These are phyloP conservation scores for Bathynomus jamesi DNA, from an alignment of 1,140 invertebrate species.

Conservation along the genomic window DNA sequence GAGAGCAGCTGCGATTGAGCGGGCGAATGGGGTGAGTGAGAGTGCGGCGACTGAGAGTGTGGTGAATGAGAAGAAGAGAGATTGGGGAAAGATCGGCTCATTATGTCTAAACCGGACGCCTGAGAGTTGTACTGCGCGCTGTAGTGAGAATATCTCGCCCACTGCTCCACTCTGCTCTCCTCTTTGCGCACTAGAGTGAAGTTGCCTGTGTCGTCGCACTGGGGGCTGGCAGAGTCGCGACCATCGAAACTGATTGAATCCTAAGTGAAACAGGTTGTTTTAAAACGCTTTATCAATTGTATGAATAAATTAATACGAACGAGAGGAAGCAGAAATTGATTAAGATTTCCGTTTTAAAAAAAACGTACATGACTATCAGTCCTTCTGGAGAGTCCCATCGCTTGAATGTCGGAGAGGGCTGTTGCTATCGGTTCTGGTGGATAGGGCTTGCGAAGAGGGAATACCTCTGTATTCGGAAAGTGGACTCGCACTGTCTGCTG, in stretches of 20 bases:
- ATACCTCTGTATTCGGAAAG: slow-evolving; percentile 33
- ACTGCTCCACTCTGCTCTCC: slow-evolving; percentile 36
- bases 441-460: slow-evolving; percentile 24
- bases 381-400: slow-evolving; percentile 23
- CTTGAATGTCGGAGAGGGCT: slow-evolving; percentile 28
- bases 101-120: slow-evolving; percentile 23
- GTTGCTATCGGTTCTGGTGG: slow-evolving; percentile 29
- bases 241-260: slow-evolving; percentile 18
- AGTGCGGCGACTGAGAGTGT: background rate
- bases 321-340: too few species aligned
- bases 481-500: slow-evolving; percentile 37
- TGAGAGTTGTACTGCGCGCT: slow-evolving; percentile 30
- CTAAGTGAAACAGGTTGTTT: background rate
- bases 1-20: slow-evolving; percentile 24
- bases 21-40: background rate
- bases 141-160: slow-evolving; percentile 33
- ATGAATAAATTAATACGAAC: too few species aligned
- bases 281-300: background rate
- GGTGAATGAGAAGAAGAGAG: slow-evolving; percentile 20
- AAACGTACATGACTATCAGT: slow-evolving; percentile 30
- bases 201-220: slow-evolving; percentile 34
- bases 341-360: background rate
- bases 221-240: slow-evolving; percentile 30
- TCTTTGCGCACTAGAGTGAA: slow-evolving; percentile 35
- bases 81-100: slow-evolving; percentile 23